Evolutionary conservation across 2,888 invertebrate genomes (phyloP).

Genomic region (Noctua fimbriata): DNA sequence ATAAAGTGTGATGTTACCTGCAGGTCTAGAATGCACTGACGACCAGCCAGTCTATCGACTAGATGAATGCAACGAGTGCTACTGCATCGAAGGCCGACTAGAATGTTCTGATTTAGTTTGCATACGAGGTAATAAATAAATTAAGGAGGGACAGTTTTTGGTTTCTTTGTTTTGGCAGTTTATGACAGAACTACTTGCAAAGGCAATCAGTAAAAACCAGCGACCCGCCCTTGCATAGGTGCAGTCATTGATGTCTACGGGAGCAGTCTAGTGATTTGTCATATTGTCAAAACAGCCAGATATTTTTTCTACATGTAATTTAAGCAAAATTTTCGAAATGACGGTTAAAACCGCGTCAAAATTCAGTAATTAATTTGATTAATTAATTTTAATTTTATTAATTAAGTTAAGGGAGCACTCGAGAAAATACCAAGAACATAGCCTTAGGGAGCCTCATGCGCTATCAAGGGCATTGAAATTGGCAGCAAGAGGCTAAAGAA

Average conservation of each 20-base stretch:
- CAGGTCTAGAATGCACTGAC: slow-evolving; percentile 20
- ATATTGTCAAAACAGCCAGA: not conserved
- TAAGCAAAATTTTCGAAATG: too few relatives aligned
- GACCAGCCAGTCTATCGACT: not conserved
- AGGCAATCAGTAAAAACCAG: not conserved
- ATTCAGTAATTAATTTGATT: too few relatives aligned
- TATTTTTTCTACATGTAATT: not conserved
- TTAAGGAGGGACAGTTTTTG: not conserved
- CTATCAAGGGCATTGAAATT: too few relatives aligned
- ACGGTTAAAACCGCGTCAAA: too few relatives aligned
- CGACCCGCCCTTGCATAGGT: too few relatives aligned
- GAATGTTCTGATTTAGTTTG: slow-evolving; percentile 39
- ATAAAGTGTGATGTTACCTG: not conserved
- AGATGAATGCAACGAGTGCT: slow-evolving; percentile 47
- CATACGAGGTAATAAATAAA: slow-evolving; percentile 44
- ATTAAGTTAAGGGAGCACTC: too few relatives aligned
- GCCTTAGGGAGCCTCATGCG: too few relatives aligned
- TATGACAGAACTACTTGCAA: not conserved
- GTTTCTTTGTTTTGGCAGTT: not conserved
- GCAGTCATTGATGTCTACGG: too few relatives aligned
- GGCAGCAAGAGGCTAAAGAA: too few relatives aligned
- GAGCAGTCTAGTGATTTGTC: not conserved
- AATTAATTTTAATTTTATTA: too few relatives aligned
- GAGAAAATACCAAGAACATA: too few relatives aligned
- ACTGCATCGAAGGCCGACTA: slow-evolving; percentile 32